Evolutionary conservation across 2,888 invertebrate genomes (phyloP).

Genomic region (Drosophila pseudotalamancana): DNA sequence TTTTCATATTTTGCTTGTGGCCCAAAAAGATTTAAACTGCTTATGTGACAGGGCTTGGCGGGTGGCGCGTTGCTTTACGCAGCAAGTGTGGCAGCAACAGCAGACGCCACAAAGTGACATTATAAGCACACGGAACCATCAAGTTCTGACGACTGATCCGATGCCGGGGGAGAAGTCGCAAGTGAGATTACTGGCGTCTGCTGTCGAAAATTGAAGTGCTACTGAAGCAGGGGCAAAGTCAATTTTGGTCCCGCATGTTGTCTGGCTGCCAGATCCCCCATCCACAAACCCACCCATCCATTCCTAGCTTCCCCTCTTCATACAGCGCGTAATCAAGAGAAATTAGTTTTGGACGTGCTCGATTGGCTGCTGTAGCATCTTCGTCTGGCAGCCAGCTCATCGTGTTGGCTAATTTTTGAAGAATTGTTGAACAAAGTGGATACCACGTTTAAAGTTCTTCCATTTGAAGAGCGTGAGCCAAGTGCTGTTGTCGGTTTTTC

Average conservation of each 20-base stretch:
- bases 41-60: conserved; percentile 51
- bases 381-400: conserved; percentile 34
- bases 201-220: conserved; percentile 49
- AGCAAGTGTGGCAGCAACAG: conserved; percentile 7
- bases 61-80: too few relatives aligned
- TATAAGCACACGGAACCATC: conserved; percentile 41
- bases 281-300: background rate
- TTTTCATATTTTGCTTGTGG: conserved; percentile 64
- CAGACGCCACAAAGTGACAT: conserved; percentile 58
- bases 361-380: conserved; percentile 58
- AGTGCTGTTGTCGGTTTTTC: conserved; percentile 23
- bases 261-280: conserved; percentile 21
- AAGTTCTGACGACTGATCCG: conserved; percentile 35
- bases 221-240: conserved; percentile 66
- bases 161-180: background rate
- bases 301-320: background rate
- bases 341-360: conserved; percentile 81
- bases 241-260: conserved; percentile 64
- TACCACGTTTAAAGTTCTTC: conserved; percentile 53
- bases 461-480: conserved; percentile 37
- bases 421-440: conserved; percentile 64
- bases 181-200: conserved; percentile 35
- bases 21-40: conserved; percentile 43
- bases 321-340: conserved; percentile 73
- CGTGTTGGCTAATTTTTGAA: conserved; percentile 73